Base-by-base conservation (phyloP, 2,797 vertebrate genomes). In the Fratercula arctica region DNA sequence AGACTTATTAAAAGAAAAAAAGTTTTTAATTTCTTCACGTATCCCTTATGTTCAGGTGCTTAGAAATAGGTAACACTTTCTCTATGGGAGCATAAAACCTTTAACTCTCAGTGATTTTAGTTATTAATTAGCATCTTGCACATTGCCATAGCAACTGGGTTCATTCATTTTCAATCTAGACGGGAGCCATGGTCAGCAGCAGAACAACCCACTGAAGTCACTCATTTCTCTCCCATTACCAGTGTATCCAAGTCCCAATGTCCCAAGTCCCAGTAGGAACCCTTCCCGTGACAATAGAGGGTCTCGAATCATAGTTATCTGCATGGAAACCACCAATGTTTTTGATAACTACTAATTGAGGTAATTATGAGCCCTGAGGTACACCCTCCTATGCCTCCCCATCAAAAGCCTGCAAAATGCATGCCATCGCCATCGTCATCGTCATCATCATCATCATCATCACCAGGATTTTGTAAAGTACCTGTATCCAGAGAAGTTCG, bases 51-150 rank as follows among this genome's bases (percentile, higher is more conserved):
- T 80, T 83, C 37, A 54, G 54, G 48, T 80, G 26, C 28, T 87
- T 89, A 75, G 53, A 90, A 90, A 80, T n/a, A 78, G 31, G 50
- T 59, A 87, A 56, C 6, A 18, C 77, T 93, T 88, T 87, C 78
- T 72, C 45, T 35, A 21, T 53, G 39, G 46, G 12, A 90, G 15
- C 37, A 25, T 80, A 77, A 95, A 95, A 19, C 46, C 50, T 85
- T 87, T 69, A 72, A 56, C 43, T 87, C 50, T 81, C 50, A 41
- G 73, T 87, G 50, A 89, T 94, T 94, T 96, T 88, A 69, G 81
- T 72, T 95, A 89, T 85, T 94, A 89, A 91, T 96, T 96, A 91
- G 54, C 37, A 0, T 92, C 72, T 92, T 86, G 35, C 51, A 59
- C 9, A 25, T 89, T 84, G 46, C 84, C 35, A 60, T 39, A 63